Evolutionary conservation across 35 echinoderm and acorn worm species (phyloP).

Genomic region (Apostichopus parvimensis): DNA sequence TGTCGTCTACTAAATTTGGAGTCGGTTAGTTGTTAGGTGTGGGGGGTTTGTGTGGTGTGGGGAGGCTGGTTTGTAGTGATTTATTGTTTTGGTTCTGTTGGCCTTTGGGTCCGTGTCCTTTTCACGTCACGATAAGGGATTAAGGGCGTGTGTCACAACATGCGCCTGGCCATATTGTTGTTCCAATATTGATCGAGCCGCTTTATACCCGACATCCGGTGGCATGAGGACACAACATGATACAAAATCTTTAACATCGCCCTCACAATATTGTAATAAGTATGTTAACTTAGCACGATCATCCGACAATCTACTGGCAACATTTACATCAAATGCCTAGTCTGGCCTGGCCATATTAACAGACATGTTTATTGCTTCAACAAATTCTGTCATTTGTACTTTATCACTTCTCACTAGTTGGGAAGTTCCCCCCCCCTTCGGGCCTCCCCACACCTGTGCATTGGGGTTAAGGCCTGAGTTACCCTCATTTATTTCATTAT

Average conservation of each 20-base stretch:
- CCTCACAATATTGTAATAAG: slow-evolving; percentile 24
- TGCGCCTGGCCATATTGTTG: slow-evolving; percentile 56
- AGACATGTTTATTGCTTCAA: slow-evolving; percentile 8
- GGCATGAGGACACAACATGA: slow-evolving; percentile 31
- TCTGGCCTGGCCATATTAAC: neutral
- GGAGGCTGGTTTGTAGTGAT: no score
- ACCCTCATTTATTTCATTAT: neutral
- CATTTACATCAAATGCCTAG: slow-evolving; percentile 50
- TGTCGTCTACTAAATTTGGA: no score
- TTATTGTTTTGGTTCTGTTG: no score
- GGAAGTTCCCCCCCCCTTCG: neutral
- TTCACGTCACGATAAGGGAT: no score
- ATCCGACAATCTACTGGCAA: slow-evolving; percentile 38
- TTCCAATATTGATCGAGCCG: slow-evolving; percentile 11
- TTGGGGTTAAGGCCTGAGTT: neutral
- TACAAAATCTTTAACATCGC: slow-evolving; percentile 12
- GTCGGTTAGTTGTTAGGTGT: no score
- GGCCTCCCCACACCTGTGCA: neutral
- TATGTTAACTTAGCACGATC: slow-evolving; percentile 38
- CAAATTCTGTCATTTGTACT: slow-evolving; percentile 21
- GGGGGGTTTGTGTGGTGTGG: no score
- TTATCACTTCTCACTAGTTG: neutral
- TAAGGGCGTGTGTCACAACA: slow-evolving; percentile 21
- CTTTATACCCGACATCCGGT: slow-evolving; percentile 11
- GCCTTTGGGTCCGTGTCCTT: no score